Conservation (phyloP, 1,140 invertebrate species). For the Bradynema listronoti region DNA sequence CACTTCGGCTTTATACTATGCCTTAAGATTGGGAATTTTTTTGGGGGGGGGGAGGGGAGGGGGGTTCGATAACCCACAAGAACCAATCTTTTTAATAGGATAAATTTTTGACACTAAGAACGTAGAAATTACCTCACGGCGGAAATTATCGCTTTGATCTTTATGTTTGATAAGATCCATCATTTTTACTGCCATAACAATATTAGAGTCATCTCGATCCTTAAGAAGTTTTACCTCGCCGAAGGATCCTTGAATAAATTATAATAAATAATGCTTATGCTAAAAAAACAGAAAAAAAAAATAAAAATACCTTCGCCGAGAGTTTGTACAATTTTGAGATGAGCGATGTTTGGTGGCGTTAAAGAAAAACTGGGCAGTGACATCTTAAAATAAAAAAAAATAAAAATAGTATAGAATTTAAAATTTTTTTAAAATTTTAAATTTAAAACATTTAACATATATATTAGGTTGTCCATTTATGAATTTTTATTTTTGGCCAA, state of each 20-base stretch:
- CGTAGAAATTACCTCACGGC: constrained; percentile 10
- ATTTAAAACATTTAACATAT: too few relatives aligned
- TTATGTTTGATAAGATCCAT: constrained; percentile 17
- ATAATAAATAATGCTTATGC: neutral
- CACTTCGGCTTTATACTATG: neutral
- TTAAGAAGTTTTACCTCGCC: constrained; percentile 39
- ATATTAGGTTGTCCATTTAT: too few relatives aligned
- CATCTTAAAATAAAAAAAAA: too few relatives aligned
- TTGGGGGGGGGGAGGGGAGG: neutral
- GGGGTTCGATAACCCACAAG: neutral
- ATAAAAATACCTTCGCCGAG: constrained; percentile 36
- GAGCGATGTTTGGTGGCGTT: constrained; percentile 4
- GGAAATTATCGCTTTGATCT: neutral
- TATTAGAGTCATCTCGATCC: constrained; percentile 19
- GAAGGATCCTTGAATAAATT: constrained; percentile 29
- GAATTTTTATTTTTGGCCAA: too few relatives aligned
- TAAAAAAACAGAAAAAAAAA: constrained; percentile 7
- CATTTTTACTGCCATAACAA: constrained; percentile 29
- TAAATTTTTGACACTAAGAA: constrained; percentile 1
- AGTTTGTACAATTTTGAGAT: constrained; percentile 25
- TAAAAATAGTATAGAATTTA: too few relatives aligned
- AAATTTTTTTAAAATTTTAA: too few relatives aligned
- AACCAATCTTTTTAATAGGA: neutral
- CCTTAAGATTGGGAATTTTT: neutral
- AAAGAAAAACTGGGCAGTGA: too few relatives aligned